Evolutionary conservation across 2,888 invertebrate genomes (phyloP).

Genomic region (Troides oblongomaculatus): DNA sequence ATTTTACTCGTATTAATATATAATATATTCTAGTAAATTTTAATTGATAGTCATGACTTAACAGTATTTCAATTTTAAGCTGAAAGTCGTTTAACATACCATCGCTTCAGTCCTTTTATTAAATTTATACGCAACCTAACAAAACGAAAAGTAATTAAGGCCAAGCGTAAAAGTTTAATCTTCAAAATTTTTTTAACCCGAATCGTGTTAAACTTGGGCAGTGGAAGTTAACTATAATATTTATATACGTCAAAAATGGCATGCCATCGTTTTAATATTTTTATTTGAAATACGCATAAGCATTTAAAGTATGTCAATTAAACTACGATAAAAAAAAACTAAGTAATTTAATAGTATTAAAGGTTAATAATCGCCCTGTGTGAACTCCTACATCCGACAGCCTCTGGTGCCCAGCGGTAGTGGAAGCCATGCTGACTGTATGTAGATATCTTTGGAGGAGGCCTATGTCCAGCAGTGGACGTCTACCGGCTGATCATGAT

Average conservation of each 20-base stretch:
- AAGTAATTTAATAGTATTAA: too few relatives aligned
- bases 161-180: background rate
- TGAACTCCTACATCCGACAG: too few relatives aligned
- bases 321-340: too few relatives aligned
- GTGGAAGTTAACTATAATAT: slow-evolving; percentile 21
- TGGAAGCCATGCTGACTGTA: too few relatives aligned
- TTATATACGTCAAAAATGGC: background rate
- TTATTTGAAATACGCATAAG: background rate
- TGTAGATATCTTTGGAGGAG: too few relatives aligned
- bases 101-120: background rate
- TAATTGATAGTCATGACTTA: background rate
- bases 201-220: slow-evolving; percentile 25
- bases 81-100: background rate
- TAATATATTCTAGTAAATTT: background rate
- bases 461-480: too few relatives aligned
- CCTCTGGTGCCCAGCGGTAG: too few relatives aligned
- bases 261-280: background rate
- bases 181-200: background rate
- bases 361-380: too few relatives aligned
- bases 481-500: too few relatives aligned
- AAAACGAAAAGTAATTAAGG: background rate
- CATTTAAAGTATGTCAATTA: too few relatives aligned
- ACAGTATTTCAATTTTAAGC: background rate
- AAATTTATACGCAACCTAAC: slow-evolving; percentile 1
- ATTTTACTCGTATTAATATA: background rate